Conservation (phyloP, 2,888 invertebrate species). For the Scaptomyza tumidula region DNA sequence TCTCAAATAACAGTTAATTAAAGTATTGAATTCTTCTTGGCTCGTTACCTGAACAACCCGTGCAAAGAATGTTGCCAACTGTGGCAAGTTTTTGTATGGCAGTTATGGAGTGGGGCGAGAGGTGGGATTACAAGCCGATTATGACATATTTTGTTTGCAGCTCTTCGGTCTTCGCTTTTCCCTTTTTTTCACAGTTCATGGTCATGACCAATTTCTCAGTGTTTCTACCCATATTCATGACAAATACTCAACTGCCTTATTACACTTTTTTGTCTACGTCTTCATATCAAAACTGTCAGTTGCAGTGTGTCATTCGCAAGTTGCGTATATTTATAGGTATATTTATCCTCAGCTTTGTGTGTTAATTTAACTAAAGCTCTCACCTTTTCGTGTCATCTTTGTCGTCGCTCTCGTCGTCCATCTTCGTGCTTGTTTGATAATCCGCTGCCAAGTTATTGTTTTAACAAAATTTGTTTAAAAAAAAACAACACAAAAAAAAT, state of each 20-base stretch:
- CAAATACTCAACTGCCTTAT: not conserved
- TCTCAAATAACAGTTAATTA: constrained; percentile 49
- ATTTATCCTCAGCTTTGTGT: constrained; percentile 1
- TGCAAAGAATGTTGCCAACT: constrained; percentile 10
- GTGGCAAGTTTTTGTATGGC: not conserved
- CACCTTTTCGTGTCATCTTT: constrained; percentile 94
- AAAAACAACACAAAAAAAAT: constrained; percentile 5
- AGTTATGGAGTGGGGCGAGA: not conserved
- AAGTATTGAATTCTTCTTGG: constrained; percentile 33
- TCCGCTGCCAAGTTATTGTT: constrained; percentile 55
- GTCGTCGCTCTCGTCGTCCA: constrained; percentile 94
- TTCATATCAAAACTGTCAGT: constrained; percentile 59
- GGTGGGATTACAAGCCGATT: not conserved
- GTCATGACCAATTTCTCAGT: not conserved
- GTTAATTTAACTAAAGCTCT: constrained; percentile 55
- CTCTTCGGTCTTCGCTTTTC: not conserved
- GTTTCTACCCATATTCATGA: not conserved
- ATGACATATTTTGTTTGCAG: constrained; percentile 6
- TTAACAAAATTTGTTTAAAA: constrained; percentile 7
- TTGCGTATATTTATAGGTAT: constrained; percentile 1
- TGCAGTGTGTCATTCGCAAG: constrained; percentile 45
- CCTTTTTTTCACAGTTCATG: not conserved
- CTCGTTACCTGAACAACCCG: constrained; percentile 19
- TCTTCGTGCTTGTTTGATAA: constrained; percentile 81
- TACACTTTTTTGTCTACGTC: constrained; percentile 16